phyloP scores from a whole-genome alignment of 2,888 invertebrate genomes.

The Gastracanthus pulcherrimus region DNA sequence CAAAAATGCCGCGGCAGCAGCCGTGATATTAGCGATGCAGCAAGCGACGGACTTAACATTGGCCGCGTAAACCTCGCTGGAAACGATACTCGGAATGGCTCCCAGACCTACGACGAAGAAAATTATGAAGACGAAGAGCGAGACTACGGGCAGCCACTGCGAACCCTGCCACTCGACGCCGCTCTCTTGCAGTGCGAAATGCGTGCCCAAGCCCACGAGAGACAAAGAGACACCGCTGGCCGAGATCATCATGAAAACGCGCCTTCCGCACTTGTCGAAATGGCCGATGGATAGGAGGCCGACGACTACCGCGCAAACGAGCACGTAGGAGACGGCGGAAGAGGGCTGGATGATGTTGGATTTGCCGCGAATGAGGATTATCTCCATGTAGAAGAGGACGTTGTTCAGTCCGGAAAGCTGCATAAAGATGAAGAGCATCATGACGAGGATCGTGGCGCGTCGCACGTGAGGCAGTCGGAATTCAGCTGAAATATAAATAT shows the following conservation, averaged over 20 bases:
- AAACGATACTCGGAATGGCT: constrained; percentile 60
- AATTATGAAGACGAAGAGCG: constrained; percentile 63
- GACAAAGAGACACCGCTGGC: constrained; percentile 62
- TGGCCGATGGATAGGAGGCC: constrained; percentile 63
- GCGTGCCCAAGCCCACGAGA: constrained; percentile 60
- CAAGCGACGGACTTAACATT: constrained; percentile 60
- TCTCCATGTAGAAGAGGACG: constrained; percentile 71
- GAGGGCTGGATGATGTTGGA: constrained; percentile 65
- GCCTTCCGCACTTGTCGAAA: constrained; percentile 70
- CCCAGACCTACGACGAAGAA: constrained; percentile 61
- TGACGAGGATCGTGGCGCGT: constrained; percentile 65
- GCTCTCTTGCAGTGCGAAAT: constrained; percentile 63
- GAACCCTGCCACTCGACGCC: constrained; percentile 56
- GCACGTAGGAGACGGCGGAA: constrained; percentile 66
- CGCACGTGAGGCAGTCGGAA: constrained; percentile 40
- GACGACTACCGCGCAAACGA: constrained; percentile 62
- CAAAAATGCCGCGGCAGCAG: constrained; percentile 59
- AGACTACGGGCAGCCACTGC: constrained; percentile 67
- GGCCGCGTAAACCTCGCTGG: constrained; percentile 61
- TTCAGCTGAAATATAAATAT: constrained; percentile 43
- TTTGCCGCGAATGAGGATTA: constrained; percentile 64
- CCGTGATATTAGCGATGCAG: constrained; percentile 58
- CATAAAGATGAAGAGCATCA: constrained; percentile 66
- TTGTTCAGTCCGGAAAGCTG: constrained; percentile 70
- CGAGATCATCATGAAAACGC: constrained; percentile 65